A percentile compares a stretch with the other conserved stretches of the same genome.
These are phyloP conservation scores for Menidia beryllina DNA, from an alignment of 2,113 vertebrate genomes.

Conservation along the genomic window DNA sequence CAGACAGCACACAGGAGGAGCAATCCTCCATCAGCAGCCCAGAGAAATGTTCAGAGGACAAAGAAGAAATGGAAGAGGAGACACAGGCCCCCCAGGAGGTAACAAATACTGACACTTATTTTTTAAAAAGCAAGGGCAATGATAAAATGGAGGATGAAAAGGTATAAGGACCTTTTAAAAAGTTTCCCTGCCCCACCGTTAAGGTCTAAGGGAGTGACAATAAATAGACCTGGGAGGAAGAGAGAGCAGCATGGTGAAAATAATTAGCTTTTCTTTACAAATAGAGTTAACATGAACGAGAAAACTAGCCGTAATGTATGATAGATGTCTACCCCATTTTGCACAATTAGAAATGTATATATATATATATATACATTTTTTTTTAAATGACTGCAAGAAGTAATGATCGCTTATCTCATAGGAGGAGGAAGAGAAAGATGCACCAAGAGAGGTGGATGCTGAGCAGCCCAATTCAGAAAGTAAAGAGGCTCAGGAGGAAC, in stretches of 20 bases:
- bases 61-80: constrained; percentile 57
- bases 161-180: no score
- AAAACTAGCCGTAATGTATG: constrained; percentile 10
- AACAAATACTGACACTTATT: constrained; percentile 16
- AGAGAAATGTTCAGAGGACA: constrained; percentile 74
- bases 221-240: rapidly evolving
- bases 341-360: neutral
- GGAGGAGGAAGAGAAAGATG: constrained; percentile 61
- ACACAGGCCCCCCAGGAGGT: constrained; percentile 53
- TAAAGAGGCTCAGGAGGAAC: constrained; percentile 45
- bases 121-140: constrained; percentile 67
- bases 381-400: neutral
- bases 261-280: neutral
- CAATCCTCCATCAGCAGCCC: constrained; percentile 51
- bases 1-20: constrained; percentile 58
- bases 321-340: constrained; percentile 9
- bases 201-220: no score
- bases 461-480: constrained; percentile 35
- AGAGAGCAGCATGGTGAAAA: no score
- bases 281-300: no score
- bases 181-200: no score
- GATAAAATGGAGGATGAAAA: constrained; percentile 61
- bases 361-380: no score
- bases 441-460: constrained; percentile 39
- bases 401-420: constrained; percentile 48